These are phyloP conservation scores for Lapara coniferarum DNA, from an alignment of 2,888 invertebrate species.

Conservation along the genomic window DNA sequence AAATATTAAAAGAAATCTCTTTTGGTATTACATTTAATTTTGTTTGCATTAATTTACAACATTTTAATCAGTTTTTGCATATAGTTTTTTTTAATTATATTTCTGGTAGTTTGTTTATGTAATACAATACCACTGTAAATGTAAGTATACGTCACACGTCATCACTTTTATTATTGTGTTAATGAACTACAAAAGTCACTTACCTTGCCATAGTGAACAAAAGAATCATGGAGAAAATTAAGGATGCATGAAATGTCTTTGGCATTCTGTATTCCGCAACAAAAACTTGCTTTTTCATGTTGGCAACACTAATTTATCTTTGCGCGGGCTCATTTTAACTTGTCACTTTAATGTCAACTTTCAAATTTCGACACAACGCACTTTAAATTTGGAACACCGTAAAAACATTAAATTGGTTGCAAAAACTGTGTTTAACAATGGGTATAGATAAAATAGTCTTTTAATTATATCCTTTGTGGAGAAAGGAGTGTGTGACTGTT, in stretches of 20 bases:
- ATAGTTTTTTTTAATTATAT: no score
- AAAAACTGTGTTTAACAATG: not conserved
- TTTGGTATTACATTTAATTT: no score
- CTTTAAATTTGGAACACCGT: slow-evolving; percentile 33
- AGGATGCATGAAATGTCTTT: slow-evolving; percentile 62
- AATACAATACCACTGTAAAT: no score
- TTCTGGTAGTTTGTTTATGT: no score
- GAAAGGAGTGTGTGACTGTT: slow-evolving; percentile 28
- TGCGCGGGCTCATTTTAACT: slow-evolving; percentile 71
- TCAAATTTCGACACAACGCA: slow-evolving; percentile 50
- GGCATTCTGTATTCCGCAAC: slow-evolving; percentile 70
- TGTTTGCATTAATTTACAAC: no score
- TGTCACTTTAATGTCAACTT: slow-evolving; percentile 54
- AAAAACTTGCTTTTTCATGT: slow-evolving; percentile 69
- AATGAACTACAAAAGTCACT: slow-evolving; percentile 41
- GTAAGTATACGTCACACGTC: no score
- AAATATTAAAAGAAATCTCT: no score
- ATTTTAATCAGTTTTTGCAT: no score
- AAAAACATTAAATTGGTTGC: slow-evolving; percentile 1
- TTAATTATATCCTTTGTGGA: not conserved
- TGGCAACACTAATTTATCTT: slow-evolving; percentile 74
- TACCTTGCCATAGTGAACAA: slow-evolving; percentile 73
- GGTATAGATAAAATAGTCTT: not conserved
- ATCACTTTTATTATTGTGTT: not conserved
- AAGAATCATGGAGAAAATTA: slow-evolving; percentile 69